Evolutionary conservation across 1,140 invertebrate species (phyloP).

Genomic region (Drosophila ogumai): DNA sequence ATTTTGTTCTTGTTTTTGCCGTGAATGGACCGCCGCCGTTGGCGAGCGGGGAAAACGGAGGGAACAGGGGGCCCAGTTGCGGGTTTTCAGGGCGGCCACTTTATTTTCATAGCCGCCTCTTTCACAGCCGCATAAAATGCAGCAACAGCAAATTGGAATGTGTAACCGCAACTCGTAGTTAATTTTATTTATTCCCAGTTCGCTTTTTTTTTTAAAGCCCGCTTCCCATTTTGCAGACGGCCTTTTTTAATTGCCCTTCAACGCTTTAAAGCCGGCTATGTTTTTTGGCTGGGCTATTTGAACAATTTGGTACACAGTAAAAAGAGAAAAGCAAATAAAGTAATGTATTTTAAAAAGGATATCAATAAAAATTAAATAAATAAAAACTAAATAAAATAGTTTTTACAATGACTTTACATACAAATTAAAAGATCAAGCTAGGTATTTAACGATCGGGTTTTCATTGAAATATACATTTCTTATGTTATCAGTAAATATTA

Average conservation of each 20-base stretch:
- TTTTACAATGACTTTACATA: neutral
- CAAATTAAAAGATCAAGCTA: too few species aligned
- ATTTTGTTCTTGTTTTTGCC: conserved; percentile 36
- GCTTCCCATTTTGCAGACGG: conserved; percentile 8
- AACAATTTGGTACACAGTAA: neutral
- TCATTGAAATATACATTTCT: too few species aligned
- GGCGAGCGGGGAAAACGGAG: neutral
- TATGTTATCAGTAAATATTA: neutral
- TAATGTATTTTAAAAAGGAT: too few species aligned
- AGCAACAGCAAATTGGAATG: conserved; percentile 82
- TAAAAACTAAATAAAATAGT: too few species aligned
- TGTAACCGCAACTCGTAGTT: conserved; percentile 81
- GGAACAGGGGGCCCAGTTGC: conserved; percentile 12
- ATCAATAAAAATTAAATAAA: too few species aligned
- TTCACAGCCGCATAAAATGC: conserved; percentile 82
- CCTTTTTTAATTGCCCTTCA: conserved; percentile 31
- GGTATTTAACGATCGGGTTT: neutral
- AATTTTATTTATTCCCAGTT: conserved; percentile 77
- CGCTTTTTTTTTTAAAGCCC: conserved; percentile 22
- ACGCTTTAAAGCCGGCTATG: conserved; percentile 50
- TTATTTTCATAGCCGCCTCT: conserved; percentile 81
- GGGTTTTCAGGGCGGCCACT: conserved; percentile 69
- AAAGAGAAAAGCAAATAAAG: neutral
- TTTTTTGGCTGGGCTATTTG: conserved; percentile 3
- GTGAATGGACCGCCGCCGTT: conserved; percentile 21